Percentiles rank a stretch among this genome's conserved stretches.
Evolutionary conservation across 2,797 vertebrate genomes (phyloP).

Genomic region (Mormyrus hasselquistii): DNA sequence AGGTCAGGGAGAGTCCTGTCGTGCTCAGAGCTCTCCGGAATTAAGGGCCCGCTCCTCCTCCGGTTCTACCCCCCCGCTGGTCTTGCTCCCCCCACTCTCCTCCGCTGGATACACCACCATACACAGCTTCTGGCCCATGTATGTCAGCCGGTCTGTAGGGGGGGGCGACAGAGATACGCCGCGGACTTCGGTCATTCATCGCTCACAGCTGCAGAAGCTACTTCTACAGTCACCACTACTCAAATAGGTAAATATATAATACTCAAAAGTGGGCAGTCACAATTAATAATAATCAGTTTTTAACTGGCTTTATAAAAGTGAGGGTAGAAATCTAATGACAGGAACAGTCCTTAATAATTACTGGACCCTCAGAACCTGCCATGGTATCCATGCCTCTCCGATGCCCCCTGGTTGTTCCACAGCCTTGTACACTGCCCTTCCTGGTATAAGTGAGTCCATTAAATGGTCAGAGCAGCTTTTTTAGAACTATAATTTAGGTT

Average conservation of each 20-base stretch:
- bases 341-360: background rate
- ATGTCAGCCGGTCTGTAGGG: constrained; percentile 58
- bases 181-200: background rate
- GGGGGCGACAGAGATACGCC: background rate
- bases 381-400: background rate
- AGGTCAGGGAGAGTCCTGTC: background rate
- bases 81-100: constrained; percentile 11
- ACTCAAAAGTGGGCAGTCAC: background rate
- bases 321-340: background rate
- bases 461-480: background rate
- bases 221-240: background rate
- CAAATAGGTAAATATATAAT: background rate
- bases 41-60: constrained; percentile 18
- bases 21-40: background rate
- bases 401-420: background rate
- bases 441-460: background rate
- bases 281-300: background rate
- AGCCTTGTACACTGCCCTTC: background rate
- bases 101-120: constrained; percentile 64
- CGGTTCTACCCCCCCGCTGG: constrained; percentile 19
- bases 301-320: background rate
- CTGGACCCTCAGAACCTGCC: background rate
- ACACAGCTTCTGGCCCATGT: constrained; percentile 68
- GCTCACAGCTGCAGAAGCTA: background rate
- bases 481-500: background rate